Evolutionary conservation across 64 coral and sea anemone genomes (phyloP).

Genomic region (Stichodactyla mertensii): DNA sequence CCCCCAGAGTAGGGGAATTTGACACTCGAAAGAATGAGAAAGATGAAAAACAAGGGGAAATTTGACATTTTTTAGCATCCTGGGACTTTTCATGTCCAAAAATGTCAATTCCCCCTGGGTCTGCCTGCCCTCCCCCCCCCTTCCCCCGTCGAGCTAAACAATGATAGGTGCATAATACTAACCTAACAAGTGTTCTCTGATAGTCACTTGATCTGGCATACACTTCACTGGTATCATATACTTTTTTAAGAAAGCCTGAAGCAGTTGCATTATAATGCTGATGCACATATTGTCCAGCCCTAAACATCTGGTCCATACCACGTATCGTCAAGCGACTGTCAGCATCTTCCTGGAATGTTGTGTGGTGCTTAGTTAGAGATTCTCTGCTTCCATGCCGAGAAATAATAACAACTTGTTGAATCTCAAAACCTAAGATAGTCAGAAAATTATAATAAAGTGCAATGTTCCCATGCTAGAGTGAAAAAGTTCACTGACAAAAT

Average conservation of each 20-base stretch:
- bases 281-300: conserved; percentile 49
- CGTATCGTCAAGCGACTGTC: conserved; percentile 64
- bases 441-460: too few relatives aligned
- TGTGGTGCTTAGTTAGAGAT: conserved; percentile 59
- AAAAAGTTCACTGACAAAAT: too few relatives aligned
- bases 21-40: too few relatives aligned
- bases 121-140: too few relatives aligned
- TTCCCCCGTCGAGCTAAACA: too few relatives aligned
- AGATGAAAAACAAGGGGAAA: too few relatives aligned
- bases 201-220: conserved; percentile 78
- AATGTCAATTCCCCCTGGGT: too few relatives aligned
- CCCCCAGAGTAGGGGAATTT: too few relatives aligned
- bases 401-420: conserved; percentile 62
- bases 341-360: conserved; percentile 42
- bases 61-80: too few relatives aligned
- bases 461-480: too few relatives aligned
- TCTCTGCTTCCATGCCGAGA: conserved; percentile 78
- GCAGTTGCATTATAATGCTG: conserved; percentile 1
- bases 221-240: conserved; percentile 30
- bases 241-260: background rate
- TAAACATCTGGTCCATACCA: conserved; percentile 80
- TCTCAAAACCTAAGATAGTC: background rate
- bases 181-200: conserved; percentile 72
- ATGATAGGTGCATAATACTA: background rate
- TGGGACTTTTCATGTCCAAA: too few relatives aligned